phyloP scores from a whole-genome alignment of 2,888 invertebrate genomes.

The Beris chalybata region DNA sequence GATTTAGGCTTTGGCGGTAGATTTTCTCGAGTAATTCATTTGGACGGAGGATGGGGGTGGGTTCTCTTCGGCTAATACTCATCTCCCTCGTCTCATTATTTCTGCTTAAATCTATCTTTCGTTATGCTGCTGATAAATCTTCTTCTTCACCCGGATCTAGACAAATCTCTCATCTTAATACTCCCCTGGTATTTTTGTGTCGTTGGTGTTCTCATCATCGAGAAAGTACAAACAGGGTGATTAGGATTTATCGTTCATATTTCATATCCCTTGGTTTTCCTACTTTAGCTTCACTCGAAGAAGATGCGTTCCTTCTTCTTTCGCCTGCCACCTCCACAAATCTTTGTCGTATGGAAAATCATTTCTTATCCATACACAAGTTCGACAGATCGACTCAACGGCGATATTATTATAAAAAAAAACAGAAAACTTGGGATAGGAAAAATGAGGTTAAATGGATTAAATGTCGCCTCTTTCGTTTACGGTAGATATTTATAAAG shows the following conservation, averaged over 20 bases:
- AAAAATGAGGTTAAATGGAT: slow-evolving; percentile 5
- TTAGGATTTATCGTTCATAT: slow-evolving; percentile 36
- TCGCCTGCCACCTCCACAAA: too few relatives aligned
- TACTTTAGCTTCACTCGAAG: background rate
- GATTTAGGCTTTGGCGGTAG: slow-evolving; percentile 13
- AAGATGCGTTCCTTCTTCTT: background rate
- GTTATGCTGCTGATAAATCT: slow-evolving; percentile 38
- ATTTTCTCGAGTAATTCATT: slow-evolving; percentile 1
- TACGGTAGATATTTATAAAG: too few relatives aligned
- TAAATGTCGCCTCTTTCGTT: background rate
- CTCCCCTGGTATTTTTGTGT: slow-evolving; percentile 22
- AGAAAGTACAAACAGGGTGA: slow-evolving; percentile 35
- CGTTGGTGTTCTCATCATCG: slow-evolving; percentile 21
- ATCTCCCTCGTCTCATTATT: slow-evolving; percentile 38
- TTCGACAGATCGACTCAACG: background rate
- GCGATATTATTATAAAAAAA: slow-evolving; percentile 1
- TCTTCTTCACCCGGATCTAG: slow-evolving; percentile 36
- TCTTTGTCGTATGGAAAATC: too few relatives aligned
- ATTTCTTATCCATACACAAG: background rate
- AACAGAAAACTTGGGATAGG: background rate
- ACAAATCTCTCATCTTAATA: slow-evolving; percentile 37
- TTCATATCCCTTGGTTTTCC: slow-evolving; percentile 12
- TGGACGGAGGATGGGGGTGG: slow-evolving; percentile 18
- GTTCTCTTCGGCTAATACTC: slow-evolving; percentile 36
- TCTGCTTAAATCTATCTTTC: slow-evolving; percentile 40